A percentile compares a stretch with the other conserved stretches of the same genome.
Conservation (phyloP, 2,113 vertebrate species). For the Onychostruthus taczanowskii region DNA sequence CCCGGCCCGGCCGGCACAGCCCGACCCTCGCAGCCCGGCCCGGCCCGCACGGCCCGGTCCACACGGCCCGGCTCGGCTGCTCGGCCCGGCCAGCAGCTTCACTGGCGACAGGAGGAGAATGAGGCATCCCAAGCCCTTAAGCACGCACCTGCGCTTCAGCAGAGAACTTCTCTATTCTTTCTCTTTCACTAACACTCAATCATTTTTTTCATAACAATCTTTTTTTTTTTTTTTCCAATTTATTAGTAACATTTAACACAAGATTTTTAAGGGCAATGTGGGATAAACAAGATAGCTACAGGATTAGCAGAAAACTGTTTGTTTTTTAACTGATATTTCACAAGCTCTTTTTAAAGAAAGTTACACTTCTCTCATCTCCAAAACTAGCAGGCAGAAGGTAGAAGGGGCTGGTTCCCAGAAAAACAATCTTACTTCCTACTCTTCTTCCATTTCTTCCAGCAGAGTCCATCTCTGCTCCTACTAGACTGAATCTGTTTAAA, state of each 20-base stretch:
- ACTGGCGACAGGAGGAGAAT: accelerated
- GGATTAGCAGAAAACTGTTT: background rate
- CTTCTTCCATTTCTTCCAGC: background rate
- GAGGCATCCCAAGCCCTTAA: accelerated
- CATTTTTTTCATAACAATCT: no score
- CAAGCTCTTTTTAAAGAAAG: background rate
- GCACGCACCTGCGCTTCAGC: background rate
- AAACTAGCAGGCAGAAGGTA: background rate
- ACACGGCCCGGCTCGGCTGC: no score
- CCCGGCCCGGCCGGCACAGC: background rate
- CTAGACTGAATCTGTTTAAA: background rate
- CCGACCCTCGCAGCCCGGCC: no score
- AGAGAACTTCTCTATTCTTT: background rate
- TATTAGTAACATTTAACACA: background rate
- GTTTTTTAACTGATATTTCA: background rate
- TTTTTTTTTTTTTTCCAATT: background rate
- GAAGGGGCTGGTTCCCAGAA: background rate
- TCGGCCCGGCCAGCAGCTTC: no score
- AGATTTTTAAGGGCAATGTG: background rate
- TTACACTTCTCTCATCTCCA: background rate
- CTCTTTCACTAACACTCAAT: background rate
- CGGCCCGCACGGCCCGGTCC: no score
- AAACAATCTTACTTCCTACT: background rate
- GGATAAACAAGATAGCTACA: background rate
- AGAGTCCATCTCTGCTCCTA: background rate